phyloP scores from a whole-genome alignment of 1,140 invertebrate species.

The Drosophila rhopaloa region DNA sequence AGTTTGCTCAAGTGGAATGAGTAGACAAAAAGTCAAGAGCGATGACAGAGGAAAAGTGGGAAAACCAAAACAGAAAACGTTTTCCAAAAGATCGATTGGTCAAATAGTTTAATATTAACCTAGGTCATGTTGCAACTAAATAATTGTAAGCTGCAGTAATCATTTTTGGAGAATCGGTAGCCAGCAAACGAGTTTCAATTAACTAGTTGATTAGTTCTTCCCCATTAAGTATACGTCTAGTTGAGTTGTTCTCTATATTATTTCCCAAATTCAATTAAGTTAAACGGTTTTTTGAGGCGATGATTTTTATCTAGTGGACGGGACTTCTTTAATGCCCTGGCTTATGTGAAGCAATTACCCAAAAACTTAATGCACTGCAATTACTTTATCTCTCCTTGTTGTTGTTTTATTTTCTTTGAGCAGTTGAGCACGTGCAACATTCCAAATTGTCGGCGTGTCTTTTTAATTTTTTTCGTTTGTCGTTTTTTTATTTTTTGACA shows the following conservation, averaged over 20 bases:
- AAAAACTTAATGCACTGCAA: constrained; percentile 55
- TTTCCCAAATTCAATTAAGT: constrained; percentile 31
- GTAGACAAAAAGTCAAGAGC: constrained; percentile 34
- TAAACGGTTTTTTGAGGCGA: constrained; percentile 13
- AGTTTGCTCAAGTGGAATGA: constrained; percentile 54
- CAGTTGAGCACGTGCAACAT: constrained; percentile 66
- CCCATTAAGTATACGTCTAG: constrained; percentile 6
- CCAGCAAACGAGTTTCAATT: constrained; percentile 14
- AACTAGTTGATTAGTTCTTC: constrained; percentile 3
- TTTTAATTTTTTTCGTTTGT: constrained; percentile 28
- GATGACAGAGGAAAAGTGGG: constrained; percentile 1
- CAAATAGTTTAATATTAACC: constrained; percentile 33
- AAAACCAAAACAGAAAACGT: constrained; percentile 20
- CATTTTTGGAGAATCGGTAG: neutral
- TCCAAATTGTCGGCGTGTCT: constrained; percentile 56
- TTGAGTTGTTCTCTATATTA: constrained; percentile 5
- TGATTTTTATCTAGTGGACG: constrained; percentile 22
- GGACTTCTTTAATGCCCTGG: constrained; percentile 27
- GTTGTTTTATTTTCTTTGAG: constrained; percentile 24
- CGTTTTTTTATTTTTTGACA: constrained; percentile 49
- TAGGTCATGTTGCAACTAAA: constrained; percentile 21
- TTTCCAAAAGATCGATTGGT: constrained; percentile 2
- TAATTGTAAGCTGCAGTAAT: neutral
- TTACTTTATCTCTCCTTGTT: constrained; percentile 51
- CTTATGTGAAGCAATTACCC: constrained; percentile 51